Conservation (phyloP, 2,888 invertebrate genomes). For the Sympetrum striolatum region DNA sequence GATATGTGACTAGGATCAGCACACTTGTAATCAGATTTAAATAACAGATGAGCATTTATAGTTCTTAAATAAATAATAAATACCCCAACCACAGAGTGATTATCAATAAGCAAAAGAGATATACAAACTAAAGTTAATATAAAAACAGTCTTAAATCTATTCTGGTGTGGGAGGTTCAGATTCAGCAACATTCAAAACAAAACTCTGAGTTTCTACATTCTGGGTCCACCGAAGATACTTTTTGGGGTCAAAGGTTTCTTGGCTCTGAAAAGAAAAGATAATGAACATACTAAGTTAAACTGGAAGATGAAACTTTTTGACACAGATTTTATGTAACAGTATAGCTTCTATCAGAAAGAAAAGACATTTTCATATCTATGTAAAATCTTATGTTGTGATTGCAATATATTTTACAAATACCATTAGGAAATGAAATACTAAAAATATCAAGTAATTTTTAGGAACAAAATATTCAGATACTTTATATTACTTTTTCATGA, state of each 20-base stretch:
- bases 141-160: conserved; percentile 38
- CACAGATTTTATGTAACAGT: neutral
- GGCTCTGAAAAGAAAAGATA: conserved; percentile 44
- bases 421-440: neutral
- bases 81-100: conserved; percentile 5
- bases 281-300: neutral
- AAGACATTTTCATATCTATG: too few relatives aligned
- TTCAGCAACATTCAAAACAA: conserved; percentile 48
- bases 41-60: conserved; percentile 4
- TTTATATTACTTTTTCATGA: too few relatives aligned
- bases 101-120: conserved; percentile 16
- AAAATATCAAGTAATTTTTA: neutral
- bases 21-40: conserved; percentile 18
- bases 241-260: conserved; percentile 48
- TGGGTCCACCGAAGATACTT: conserved; percentile 47
- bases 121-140: conserved; percentile 23
- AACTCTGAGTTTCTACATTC: conserved; percentile 45
- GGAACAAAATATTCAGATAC: too few relatives aligned
- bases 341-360: neutral
- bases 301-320: neutral
- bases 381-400: too few relatives aligned
- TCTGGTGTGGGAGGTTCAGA: conserved; percentile 47
- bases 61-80: conserved; percentile 19
- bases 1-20: conserved; percentile 30
- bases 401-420: too few relatives aligned